These are phyloP conservation scores for Periplaneta americana DNA, from an alignment of 1,140 invertebrate species.

Conservation along the genomic window DNA sequence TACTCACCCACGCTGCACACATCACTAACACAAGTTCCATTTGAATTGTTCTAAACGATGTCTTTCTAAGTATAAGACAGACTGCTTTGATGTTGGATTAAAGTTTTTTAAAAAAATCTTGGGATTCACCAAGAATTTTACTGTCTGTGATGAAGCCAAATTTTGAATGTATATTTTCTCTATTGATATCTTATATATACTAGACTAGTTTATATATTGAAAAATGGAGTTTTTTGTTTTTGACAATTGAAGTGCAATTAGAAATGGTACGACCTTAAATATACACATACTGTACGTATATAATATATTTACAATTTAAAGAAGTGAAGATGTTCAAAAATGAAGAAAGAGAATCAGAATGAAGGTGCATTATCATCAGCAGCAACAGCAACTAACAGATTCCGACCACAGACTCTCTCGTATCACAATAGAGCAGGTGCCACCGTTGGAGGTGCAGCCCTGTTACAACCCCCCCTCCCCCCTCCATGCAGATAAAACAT, in stretches of 20 bases:
- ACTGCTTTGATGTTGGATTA: conserved; percentile 17
- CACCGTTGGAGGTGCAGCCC: neutral
- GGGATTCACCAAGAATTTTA: conserved; percentile 24
- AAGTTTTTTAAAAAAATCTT: conserved; percentile 19
- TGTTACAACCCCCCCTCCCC: neutral
- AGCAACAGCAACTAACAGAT: conserved; percentile 5
- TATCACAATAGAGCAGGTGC: neutral
- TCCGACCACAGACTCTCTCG: conserved; percentile 6
- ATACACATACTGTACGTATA: conserved; percentile 18
- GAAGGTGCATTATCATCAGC: conserved; percentile 1
- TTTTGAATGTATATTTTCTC: conserved; percentile 29
- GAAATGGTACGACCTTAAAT: conserved; percentile 19
- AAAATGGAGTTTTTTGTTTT: conserved; percentile 16
- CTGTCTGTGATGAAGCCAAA: conserved; percentile 29
- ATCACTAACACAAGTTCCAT: neutral
- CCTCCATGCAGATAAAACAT: conserved; percentile 6
- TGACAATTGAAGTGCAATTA: conserved; percentile 20
- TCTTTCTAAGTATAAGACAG: conserved; percentile 10
- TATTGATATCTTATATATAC: conserved; percentile 21
- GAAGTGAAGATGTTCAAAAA: conserved; percentile 5
- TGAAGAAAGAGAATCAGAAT: conserved; percentile 7
- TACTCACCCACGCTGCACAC: neutral
- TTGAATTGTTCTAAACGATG: neutral
- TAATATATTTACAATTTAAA: conserved; percentile 18
- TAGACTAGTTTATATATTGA: conserved; percentile 19